Conservation (phyloP, 2,113 vertebrate genomes). For the Grammomys dolichurus region DNA sequence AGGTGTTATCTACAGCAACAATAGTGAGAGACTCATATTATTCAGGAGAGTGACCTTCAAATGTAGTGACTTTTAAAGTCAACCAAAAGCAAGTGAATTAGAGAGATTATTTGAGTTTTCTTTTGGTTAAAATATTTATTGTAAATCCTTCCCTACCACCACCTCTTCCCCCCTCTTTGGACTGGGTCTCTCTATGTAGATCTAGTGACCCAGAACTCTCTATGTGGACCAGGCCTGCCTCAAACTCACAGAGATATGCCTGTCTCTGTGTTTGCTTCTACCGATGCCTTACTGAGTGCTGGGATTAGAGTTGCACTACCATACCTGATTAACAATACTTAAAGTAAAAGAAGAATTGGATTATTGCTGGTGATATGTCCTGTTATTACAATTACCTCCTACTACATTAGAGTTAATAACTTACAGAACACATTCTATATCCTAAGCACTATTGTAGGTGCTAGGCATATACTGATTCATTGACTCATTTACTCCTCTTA, state of each 20-base stretch:
- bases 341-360: slow-evolving; percentile 31
- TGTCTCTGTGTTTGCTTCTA: not conserved
- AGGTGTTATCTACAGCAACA: not conserved
- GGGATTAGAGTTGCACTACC: not conserved
- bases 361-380: slow-evolving; percentile 6
- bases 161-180: not conserved
- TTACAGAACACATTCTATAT: slow-evolving; percentile 18
- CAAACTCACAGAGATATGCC: not conserved
- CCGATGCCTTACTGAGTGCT: not conserved
- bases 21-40: not conserved
- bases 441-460: not conserved
- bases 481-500: slow-evolving; percentile 22
- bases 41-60: not conserved
- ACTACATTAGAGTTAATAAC: slow-evolving; percentile 30
- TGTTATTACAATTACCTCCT: slow-evolving; percentile 29
- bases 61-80: not conserved
- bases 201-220: not conserved
- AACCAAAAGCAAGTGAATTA: slow-evolving; percentile 11
- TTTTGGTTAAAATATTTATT: slow-evolving; percentile 4
- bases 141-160: not conserved
- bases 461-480: not conserved
- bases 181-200: not conserved
- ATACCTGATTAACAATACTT: not conserved
- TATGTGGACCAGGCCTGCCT: not conserved
- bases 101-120: not conserved